phyloP scores from a whole-genome alignment of 2,888 invertebrate species.

The Amiota communis region DNA sequence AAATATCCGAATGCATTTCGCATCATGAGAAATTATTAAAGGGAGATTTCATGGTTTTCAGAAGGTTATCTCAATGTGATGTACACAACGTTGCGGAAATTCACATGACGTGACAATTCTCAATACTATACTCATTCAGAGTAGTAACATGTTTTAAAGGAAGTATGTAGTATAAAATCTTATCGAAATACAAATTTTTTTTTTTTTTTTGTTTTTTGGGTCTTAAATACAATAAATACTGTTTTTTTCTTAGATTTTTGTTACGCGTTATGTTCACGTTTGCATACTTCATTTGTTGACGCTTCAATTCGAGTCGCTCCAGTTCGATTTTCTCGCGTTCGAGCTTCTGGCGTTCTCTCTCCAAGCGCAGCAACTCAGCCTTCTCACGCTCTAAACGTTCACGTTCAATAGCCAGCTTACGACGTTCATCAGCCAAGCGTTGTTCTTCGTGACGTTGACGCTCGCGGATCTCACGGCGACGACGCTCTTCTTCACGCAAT shows the following conservation, averaged over 20 bases:
- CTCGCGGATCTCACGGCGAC: slow-evolving; percentile 86
- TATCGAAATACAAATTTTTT: slow-evolving; percentile 21
- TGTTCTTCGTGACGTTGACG: slow-evolving; percentile 89
- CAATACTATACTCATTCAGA: neutral
- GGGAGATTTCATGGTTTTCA: neutral
- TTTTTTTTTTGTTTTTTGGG: neutral
- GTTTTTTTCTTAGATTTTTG: slow-evolving; percentile 44
- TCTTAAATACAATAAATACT: slow-evolving; percentile 46
- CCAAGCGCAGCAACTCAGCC: slow-evolving; percentile 86
- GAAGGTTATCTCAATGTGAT: slow-evolving; percentile 6
- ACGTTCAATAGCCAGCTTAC: slow-evolving; percentile 86
- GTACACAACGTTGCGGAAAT: slow-evolving; percentile 26
- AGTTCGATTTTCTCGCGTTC: slow-evolving; percentile 83
- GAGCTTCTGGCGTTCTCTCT: slow-evolving; percentile 86
- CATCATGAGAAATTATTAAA: too few relatives aligned
- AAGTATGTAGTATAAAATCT: slow-evolving; percentile 2
- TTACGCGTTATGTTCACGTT: slow-evolving; percentile 44
- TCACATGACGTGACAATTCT: slow-evolving; percentile 16
- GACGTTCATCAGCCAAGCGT: slow-evolving; percentile 85
- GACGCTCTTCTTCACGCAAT: slow-evolving; percentile 83
- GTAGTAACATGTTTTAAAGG: neutral
- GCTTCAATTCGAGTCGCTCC: slow-evolving; percentile 87
- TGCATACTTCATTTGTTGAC: slow-evolving; percentile 82
- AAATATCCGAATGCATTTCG: neutral
- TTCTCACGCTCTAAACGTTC: slow-evolving; percentile 92